Evolutionary conservation across 2,888 invertebrate species (phyloP).

Genomic region (Sialis fuliginosa): DNA sequence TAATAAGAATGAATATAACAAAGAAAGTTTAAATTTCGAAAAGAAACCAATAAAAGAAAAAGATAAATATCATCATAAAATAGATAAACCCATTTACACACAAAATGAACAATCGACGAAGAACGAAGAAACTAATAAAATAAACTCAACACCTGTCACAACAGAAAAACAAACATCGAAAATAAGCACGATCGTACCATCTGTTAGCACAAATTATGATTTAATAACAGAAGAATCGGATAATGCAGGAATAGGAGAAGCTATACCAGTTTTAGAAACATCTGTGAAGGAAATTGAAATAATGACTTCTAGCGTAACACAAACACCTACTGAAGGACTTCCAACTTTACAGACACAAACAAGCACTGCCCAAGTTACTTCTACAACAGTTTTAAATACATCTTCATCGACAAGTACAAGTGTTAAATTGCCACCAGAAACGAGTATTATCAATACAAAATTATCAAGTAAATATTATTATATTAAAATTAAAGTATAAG

Average conservation of each 20-base stretch:
- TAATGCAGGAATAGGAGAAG: slow-evolving; percentile 12
- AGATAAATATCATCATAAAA: slow-evolving; percentile 20
- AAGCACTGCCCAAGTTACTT: slow-evolving; percentile 12
- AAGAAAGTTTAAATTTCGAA: slow-evolving; percentile 10
- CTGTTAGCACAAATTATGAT: not conserved
- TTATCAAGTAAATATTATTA: not conserved
- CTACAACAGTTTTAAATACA: slow-evolving; percentile 10
- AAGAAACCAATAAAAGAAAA: slow-evolving; percentile 19
- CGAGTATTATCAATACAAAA: not conserved
- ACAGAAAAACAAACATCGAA: slow-evolving; percentile 2
- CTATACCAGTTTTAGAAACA: slow-evolving; percentile 23
- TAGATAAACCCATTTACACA: slow-evolving; percentile 14
- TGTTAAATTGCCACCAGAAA: not conserved
- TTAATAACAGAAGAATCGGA: not conserved
- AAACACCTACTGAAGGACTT: slow-evolving; percentile 26
- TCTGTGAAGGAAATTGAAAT: slow-evolving; percentile 23
- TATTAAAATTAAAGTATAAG: too few species aligned
- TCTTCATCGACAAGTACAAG: too few species aligned
- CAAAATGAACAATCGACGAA: too few species aligned
- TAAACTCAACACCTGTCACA: not conserved
- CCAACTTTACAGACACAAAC: slow-evolving; percentile 15
- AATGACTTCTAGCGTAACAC: slow-evolving; percentile 12
- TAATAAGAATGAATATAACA: slow-evolving; percentile 1
- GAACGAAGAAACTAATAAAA: not conserved
- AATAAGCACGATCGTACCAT: not conserved